These are phyloP conservation scores for Lamellibrachia luymesi DNA, from an alignment of 1,140 invertebrate genomes.

Conservation along the genomic window DNA sequence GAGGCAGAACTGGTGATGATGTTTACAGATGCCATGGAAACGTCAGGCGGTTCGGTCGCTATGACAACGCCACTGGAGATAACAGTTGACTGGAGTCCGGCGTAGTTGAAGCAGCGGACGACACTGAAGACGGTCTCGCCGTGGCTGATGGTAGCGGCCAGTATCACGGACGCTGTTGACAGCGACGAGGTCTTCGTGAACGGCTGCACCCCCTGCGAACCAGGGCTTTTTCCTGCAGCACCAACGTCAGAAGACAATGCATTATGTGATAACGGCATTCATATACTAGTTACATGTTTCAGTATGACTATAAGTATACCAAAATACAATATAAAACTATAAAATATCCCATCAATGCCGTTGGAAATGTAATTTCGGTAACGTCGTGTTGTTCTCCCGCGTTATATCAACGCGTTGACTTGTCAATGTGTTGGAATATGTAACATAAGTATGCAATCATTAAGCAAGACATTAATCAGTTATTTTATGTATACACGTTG, in stretches of 20 bases:
- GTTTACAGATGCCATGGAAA: not conserved
- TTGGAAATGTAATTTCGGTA: too few species aligned
- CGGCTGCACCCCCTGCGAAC: not conserved
- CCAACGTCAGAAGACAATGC: not conserved
- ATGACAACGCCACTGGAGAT: not conserved
- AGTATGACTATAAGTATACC: too few species aligned
- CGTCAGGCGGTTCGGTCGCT: not conserved
- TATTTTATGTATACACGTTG: too few species aligned
- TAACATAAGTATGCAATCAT: too few species aligned
- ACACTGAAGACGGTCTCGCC: not conserved
- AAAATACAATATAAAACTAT: too few species aligned
- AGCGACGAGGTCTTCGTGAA: not conserved
- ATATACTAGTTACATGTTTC: too few species aligned
- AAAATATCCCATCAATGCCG: too few species aligned
- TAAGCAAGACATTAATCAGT: too few species aligned
- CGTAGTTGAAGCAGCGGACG: constrained; percentile 2
- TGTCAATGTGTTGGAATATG: too few species aligned
- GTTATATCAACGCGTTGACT: too few species aligned
- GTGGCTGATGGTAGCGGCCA: not conserved
- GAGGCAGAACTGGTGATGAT: not conserved
- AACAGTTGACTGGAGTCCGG: not conserved
- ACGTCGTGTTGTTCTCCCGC: too few species aligned
- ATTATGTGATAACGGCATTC: too few species aligned
- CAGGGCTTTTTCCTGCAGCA: not conserved
- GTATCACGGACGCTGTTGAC: not conserved